A percentile compares a stretch with the other conserved stretches of the same genome.
These are phyloP conservation scores for Riptortus pedestris DNA, from an alignment of 1,140 invertebrate species.

Conservation along the genomic window DNA sequence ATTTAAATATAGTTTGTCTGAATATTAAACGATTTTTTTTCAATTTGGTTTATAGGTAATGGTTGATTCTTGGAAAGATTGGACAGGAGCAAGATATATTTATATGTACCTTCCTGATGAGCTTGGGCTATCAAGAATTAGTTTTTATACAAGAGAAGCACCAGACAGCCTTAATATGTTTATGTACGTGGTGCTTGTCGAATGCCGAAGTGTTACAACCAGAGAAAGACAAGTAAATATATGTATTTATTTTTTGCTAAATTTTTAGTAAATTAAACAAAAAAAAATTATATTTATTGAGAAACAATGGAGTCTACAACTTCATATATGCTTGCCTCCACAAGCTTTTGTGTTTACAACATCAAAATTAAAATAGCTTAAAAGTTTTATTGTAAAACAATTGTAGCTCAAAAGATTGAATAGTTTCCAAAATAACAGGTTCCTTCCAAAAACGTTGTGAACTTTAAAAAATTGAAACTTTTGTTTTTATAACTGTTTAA, in stretches of 20 bases:
- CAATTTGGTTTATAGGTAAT: slow-evolving; percentile 36
- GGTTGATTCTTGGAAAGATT: slow-evolving; percentile 42
- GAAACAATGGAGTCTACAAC: too few species aligned
- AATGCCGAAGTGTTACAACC: slow-evolving; percentile 36
- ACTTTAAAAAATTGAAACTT: too few species aligned
- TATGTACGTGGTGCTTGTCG: slow-evolving; percentile 41
- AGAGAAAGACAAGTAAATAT: slow-evolving; percentile 33
- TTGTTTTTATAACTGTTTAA: too few species aligned
- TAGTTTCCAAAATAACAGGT: too few species aligned
- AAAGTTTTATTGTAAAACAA: too few species aligned
- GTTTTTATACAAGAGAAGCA: slow-evolving; percentile 37
- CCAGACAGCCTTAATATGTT: slow-evolving; percentile 39
- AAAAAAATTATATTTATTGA: background rate
- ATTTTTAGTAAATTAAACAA: slow-evolving; percentile 2
- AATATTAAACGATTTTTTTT: too few species aligned
- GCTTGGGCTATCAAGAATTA: slow-evolving; percentile 38
- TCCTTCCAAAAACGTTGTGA: too few species aligned
- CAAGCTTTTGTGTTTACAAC: too few species aligned
- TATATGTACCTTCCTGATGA: slow-evolving; percentile 40
- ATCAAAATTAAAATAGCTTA: too few species aligned
- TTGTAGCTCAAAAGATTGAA: too few species aligned
- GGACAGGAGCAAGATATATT: slow-evolving; percentile 41
- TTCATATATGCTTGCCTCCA: too few species aligned
- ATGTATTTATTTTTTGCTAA: background rate
- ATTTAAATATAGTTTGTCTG: too few species aligned